Percentiles rank a stretch among this genome's conserved stretches.
phyloP scores from a whole-genome alignment of 2,113 vertebrate species.

The Morone saxatilis region DNA sequence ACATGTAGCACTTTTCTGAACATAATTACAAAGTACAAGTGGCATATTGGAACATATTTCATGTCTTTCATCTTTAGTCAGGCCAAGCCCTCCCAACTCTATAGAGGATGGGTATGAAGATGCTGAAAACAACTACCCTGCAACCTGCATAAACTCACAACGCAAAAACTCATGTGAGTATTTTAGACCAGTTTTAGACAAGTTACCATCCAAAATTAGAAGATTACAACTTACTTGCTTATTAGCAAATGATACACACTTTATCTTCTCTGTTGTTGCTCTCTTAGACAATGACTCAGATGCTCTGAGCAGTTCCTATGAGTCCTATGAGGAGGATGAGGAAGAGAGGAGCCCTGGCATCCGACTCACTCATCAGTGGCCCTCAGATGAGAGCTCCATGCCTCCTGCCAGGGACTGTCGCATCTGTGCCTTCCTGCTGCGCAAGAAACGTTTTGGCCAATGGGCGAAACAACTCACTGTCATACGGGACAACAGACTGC shows the following conservation, averaged over 20 bases:
- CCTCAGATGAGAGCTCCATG: conserved; percentile 93
- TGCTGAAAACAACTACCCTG: conserved; percentile 92
- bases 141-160: conserved; percentile 89
- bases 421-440: conserved; percentile 95
- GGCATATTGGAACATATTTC: conserved; percentile 8
- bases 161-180: conserved; percentile 94
- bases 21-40: conserved; percentile 35
- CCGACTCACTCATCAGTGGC: conserved; percentile 92
- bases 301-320: conserved; percentile 96
- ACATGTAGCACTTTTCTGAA: not conserved
- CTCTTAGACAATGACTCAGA: conserved; percentile 95
- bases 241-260: not conserved
- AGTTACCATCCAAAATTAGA: not conserved
- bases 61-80: conserved; percentile 82
- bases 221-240: rapidly evolving
- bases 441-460: conserved; percentile 98
- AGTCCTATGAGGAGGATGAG: conserved; percentile 98
- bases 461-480: conserved; percentile 98
- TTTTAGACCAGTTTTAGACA: too few relatives aligned
- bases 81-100: conserved; percentile 92
- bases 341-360: conserved; percentile 88
- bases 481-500: conserved; percentile 92
- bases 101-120: conserved; percentile 95
- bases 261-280: not conserved
- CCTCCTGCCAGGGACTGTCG: conserved; percentile 92